phyloP scores from a whole-genome alignment of 2,113 vertebrate genomes.

The Clarias gariepinus region DNA sequence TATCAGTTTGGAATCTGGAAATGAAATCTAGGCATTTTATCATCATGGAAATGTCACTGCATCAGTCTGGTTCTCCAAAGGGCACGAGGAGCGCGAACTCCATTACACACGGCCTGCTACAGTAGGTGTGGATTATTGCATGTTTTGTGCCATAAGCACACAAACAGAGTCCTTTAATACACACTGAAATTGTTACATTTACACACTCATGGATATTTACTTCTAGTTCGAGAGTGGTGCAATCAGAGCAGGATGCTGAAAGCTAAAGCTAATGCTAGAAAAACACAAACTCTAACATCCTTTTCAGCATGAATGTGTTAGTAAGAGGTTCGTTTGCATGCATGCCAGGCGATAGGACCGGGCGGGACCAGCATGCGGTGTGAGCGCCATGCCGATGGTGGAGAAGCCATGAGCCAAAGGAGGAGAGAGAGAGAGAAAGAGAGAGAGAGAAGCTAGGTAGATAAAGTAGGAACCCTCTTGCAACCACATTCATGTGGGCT shows the following conservation, averaged over 20 bases:
- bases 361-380: slow-evolving; percentile 77
- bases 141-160: neutral
- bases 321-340: slow-evolving; percentile 75
- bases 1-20: neutral
- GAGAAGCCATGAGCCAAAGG: slow-evolving; percentile 49
- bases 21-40: neutral
- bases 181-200: slow-evolving; percentile 45
- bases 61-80: neutral
- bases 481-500: slow-evolving; percentile 77
- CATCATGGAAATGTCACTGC: neutral
- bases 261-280: slow-evolving; percentile 53
- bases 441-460: neutral
- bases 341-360: slow-evolving; percentile 59
- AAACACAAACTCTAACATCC: slow-evolving; percentile 65
- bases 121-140: neutral
- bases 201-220: slow-evolving; percentile 68
- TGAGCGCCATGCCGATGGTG: slow-evolving; percentile 63
- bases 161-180: slow-evolving; percentile 26
- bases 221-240: slow-evolving; percentile 69
- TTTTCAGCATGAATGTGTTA: slow-evolving; percentile 75
- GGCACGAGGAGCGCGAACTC: neutral
- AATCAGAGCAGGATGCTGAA: slow-evolving; percentile 64
- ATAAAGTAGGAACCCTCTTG: slow-evolving; percentile 62
- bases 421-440: neutral
- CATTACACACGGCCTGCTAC: neutral